These are phyloP conservation scores for Mesochorus sp. DNA, from an alignment of 2,888 invertebrate genomes.

Conservation along the genomic window DNA sequence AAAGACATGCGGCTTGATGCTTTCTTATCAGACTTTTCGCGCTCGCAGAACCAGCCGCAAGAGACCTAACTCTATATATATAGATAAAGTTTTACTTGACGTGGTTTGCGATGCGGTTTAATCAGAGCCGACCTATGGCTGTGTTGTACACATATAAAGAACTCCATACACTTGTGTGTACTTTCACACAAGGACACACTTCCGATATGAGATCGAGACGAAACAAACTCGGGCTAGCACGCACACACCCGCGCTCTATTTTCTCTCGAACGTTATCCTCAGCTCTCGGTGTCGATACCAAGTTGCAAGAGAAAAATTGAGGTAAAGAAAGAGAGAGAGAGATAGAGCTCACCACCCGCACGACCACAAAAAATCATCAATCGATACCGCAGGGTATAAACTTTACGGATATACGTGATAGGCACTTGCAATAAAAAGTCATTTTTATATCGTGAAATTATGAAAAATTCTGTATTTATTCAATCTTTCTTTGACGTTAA, in stretches of 20 bases:
- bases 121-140: conserved; percentile 9
- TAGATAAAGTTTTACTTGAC: not conserved
- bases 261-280: conserved; percentile 28
- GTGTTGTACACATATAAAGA: too few relatives aligned
- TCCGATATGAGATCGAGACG: conserved; percentile 14
- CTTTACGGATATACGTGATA: too few relatives aligned
- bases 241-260: conserved; percentile 11
- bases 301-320: too few relatives aligned
- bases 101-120: conserved; percentile 13
- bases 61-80: not conserved
- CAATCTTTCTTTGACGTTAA: too few relatives aligned
- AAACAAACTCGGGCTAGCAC: conserved; percentile 23
- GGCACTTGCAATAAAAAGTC: too few relatives aligned
- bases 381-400: too few relatives aligned
- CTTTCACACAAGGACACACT: not conserved
- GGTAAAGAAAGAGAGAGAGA: too few relatives aligned
- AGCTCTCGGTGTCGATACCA: conserved; percentile 21
- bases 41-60: conserved; percentile 8
- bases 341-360: too few relatives aligned
- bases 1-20: conserved; percentile 28
- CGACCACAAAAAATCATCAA: too few relatives aligned
- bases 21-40: conserved; percentile 49
- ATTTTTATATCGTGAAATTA: too few relatives aligned
- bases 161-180: not conserved
- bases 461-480: too few relatives aligned